Evolutionary conservation across 2,888 invertebrate species (phyloP).

Genomic region (Chymomyza fuscimana): DNA sequence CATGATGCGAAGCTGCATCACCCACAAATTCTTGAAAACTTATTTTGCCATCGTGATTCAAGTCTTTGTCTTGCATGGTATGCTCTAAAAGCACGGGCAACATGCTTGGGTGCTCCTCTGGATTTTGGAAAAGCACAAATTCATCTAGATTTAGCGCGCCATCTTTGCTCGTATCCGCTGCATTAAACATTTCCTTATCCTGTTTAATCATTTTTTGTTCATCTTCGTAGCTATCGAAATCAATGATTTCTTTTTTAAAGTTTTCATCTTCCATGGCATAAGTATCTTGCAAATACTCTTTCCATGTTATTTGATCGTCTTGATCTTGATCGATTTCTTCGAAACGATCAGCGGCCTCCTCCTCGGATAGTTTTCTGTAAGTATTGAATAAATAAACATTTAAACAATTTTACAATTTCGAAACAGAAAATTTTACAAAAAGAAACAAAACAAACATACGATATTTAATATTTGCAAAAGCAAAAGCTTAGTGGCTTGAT

Average conservation of each 20-base stretch:
- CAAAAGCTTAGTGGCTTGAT: slow-evolving; percentile 4
- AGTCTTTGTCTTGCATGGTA: slow-evolving; percentile 92
- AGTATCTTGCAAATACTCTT: slow-evolving; percentile 92
- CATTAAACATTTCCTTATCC: slow-evolving; percentile 91
- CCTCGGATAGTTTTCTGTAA: slow-evolving; percentile 88
- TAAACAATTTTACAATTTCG: not conserved
- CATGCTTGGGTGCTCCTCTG: slow-evolving; percentile 96
- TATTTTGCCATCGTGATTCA: slow-evolving; percentile 89
- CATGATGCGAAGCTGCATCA: slow-evolving; percentile 82
- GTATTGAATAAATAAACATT: not conserved
- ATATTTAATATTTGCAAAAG: not conserved
- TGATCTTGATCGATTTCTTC: slow-evolving; percentile 91
- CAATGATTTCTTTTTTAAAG: slow-evolving; percentile 75
- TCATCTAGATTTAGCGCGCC: slow-evolving; percentile 87
- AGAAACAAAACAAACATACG: not conserved
- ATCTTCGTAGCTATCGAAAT: slow-evolving; percentile 81
- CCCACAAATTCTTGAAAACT: slow-evolving; percentile 84
- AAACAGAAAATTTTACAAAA: not conserved
- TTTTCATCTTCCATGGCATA: slow-evolving; percentile 88
- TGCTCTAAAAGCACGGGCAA: slow-evolving; percentile 88
- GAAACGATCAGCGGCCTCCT: slow-evolving; percentile 92
- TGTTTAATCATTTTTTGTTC: slow-evolving; percentile 84
- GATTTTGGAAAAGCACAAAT: slow-evolving; percentile 93
- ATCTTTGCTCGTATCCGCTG: slow-evolving; percentile 92
- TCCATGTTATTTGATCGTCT: slow-evolving; percentile 92